Evolutionary conservation across 1,140 invertebrate species (phyloP).

Genomic region (Chymomyza costata): DNA sequence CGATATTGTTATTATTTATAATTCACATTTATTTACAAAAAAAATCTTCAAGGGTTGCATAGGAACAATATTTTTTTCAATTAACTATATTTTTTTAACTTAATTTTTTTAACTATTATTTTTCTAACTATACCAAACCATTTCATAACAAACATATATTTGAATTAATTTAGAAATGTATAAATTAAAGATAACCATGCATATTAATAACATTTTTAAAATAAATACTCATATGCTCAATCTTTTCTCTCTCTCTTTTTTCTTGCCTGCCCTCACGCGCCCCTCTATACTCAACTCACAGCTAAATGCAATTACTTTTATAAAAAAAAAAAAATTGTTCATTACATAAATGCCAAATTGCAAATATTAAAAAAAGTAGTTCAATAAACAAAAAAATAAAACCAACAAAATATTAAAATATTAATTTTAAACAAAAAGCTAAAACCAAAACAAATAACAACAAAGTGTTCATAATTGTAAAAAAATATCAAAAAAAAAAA

Average conservation of each 20-base stretch:
- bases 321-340: conserved; percentile 25
- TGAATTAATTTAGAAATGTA: no score
- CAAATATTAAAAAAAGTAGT: conserved; percentile 50
- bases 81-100: no score
- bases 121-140: no score
- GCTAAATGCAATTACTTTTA: conserved; percentile 49
- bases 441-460: conserved; percentile 16
- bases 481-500: conserved; percentile 37
- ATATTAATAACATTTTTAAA: conserved; percentile 12
- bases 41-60: no score
- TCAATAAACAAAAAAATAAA: conserved; percentile 14
- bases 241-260: conserved; percentile 27
- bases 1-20: no score
- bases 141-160: no score
- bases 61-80: no score
- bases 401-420: conserved; percentile 33
- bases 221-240: conserved; percentile 47
- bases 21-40: no score
- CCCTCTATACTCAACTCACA: conserved; percentile 27
- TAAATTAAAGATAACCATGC: no score
- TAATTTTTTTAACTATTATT: no score
- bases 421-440: no score
- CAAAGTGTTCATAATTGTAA: conserved; percentile 60
- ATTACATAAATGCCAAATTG: conserved; percentile 51
- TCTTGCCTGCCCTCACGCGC: conserved; percentile 22